Evolutionary conservation across 2,888 invertebrate genomes (phyloP).

Genomic region (Erebia palarica): DNA sequence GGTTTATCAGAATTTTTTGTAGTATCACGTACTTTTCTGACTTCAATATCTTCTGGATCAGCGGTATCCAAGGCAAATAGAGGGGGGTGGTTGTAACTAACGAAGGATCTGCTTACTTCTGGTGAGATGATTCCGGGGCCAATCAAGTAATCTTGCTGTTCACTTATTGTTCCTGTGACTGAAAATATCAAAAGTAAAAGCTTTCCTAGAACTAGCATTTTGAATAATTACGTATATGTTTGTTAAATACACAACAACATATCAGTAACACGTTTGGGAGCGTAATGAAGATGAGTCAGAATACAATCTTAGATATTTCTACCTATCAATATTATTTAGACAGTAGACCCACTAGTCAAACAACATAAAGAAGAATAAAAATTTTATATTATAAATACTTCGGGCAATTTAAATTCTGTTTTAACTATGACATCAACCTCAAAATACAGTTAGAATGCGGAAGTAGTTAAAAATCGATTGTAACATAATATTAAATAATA

Average conservation of each 20-base stretch:
- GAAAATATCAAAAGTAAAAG: constrained; percentile 40
- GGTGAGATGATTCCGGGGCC: constrained; percentile 7
- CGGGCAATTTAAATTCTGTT: constrained; percentile 39
- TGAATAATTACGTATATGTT: constrained; percentile 40
- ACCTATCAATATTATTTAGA: constrained; percentile 43
- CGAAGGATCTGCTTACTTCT: constrained; percentile 30
- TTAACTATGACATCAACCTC: constrained; percentile 46
- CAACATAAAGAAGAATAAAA: constrained; percentile 51
- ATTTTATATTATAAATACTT: constrained; percentile 35
- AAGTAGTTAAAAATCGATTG: constrained; percentile 34
- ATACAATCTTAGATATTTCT: constrained; percentile 48
- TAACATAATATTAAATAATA: constrained; percentile 20
- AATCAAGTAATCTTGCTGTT: constrained; percentile 41
- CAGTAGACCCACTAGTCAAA: constrained; percentile 65
- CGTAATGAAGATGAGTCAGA: constrained; percentile 65
- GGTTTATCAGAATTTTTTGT: constrained; percentile 1
- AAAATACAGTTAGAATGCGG: constrained; percentile 43
- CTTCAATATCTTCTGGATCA: constrained; percentile 40
- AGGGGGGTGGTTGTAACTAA: constrained; percentile 54
- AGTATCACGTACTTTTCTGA: constrained; percentile 36
- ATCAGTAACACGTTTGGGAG: constrained; percentile 56
- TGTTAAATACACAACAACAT: constrained; percentile 50
- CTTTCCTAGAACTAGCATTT: constrained; percentile 44
- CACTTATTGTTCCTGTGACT: constrained; percentile 41
- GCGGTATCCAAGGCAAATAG: constrained; percentile 46